Percentiles rank a stretch among this genome's conserved stretches.
Conservation (phyloP, 1,140 invertebrate genomes). For the Episyrphus balteatus region DNA sequence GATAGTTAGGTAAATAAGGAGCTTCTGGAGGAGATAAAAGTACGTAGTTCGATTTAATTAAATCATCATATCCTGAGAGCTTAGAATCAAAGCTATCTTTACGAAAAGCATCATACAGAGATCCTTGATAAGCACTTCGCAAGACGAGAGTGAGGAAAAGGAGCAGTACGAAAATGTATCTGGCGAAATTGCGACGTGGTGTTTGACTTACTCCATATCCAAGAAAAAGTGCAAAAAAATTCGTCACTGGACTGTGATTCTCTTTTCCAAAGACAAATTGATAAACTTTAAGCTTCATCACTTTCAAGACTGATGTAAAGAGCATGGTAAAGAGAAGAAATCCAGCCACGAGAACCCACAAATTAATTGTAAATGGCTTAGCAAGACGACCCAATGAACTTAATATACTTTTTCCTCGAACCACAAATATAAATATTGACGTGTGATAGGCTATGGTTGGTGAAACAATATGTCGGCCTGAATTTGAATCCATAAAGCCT, state of each 20-base stretch:
- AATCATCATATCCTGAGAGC: background rate
- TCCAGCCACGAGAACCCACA: background rate
- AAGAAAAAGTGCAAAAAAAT: slow-evolving; percentile 2
- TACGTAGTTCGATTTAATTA: background rate
- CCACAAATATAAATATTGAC: too few relatives aligned
- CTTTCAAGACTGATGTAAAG: background rate
- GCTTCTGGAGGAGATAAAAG: background rate
- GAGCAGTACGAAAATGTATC: slow-evolving; percentile 6
- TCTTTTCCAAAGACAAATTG: slow-evolving; percentile 4
- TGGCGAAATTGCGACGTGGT: slow-evolving; percentile 6
- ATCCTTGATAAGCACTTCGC: slow-evolving; percentile 10
- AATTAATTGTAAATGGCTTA: background rate
- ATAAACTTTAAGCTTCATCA: background rate
- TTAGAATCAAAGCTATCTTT: background rate
- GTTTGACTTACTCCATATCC: slow-evolving; percentile 6
- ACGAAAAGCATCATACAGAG: slow-evolving; percentile 8
- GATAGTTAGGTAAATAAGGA: too few relatives aligned
- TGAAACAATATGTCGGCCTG: background rate
- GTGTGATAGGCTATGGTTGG: too few relatives aligned
- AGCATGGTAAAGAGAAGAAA: background rate
- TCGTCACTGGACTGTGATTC: background rate
- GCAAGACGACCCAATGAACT: slow-evolving; percentile 2
- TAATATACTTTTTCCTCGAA: background rate
- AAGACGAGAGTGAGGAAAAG: slow-evolving; percentile 3
- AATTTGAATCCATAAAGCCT: too few relatives aligned